These are phyloP conservation scores for Cathartes aura DNA, from an alignment of 2,113 vertebrate species.

Conservation along the genomic window DNA sequence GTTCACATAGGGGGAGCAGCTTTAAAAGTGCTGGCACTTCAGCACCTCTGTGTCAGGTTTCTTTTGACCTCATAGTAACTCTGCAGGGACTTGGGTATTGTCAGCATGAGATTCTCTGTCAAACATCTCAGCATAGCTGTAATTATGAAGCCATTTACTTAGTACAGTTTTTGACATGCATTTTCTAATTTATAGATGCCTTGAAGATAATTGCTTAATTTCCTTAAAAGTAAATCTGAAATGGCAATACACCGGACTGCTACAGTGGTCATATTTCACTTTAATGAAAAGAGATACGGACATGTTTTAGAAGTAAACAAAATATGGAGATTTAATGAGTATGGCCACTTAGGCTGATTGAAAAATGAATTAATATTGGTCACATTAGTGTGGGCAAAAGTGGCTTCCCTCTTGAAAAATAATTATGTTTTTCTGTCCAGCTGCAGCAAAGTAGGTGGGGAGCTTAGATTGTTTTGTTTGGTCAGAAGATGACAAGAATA, in stretches of 20 bases:
- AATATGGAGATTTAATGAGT: conserved; percentile 15
- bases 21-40: background rate
- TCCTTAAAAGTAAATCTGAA: conserved; percentile 28
- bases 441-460: background rate
- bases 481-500: background rate
- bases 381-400: conserved; percentile 12
- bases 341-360: conserved; percentile 45
- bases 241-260: background rate
- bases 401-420: conserved; percentile 39
- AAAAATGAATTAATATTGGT: conserved; percentile 35
- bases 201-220: conserved; percentile 35
- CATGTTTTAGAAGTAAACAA: conserved; percentile 14
- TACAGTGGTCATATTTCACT: background rate
- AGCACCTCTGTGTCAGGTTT: background rate
- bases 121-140: background rate
- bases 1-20: background rate
- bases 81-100: background rate
- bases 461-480: background rate
- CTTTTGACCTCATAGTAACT: background rate
- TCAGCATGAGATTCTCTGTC: background rate
- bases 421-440: background rate
- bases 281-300: background rate
- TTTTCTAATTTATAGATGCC: background rate
- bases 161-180: background rate
- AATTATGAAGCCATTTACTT: conserved; percentile 44